Evolutionary conservation across 2,113 vertebrate genomes (phyloP), one percentile per base, ranked within the genome.

Genomic region (Aegotheles bennettii): DNA sequence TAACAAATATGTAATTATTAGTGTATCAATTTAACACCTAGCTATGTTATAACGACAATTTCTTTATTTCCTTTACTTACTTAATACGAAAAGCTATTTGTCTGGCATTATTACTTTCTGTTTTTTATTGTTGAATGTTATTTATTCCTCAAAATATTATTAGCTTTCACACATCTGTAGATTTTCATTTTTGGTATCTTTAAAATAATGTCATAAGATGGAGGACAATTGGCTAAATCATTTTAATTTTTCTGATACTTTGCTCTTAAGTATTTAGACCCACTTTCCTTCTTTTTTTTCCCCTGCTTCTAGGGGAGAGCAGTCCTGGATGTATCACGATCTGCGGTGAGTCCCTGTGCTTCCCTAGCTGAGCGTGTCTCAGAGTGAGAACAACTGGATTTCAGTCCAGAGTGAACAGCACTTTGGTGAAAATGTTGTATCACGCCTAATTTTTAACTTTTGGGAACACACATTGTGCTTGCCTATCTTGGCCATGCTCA

Each of bases 1-100:
- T 65, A 59, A 91, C 51, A 95, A 95, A 94, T 77, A 83, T 21
- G 59, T 86, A 80, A 95, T 95, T 88, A 91, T 93, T 91, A 85
- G 59, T 87, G 36, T 54, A 69, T 51, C 79, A 73, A 95, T 91
- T 82, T 90, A 90, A 88, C 54, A 43, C 59, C 84, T 35, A 38
- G 50, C 61, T 63, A 9, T 36, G 53, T 57, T 26, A 35, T 35
- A 69, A 90, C 20, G 47, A 54, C 48, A 4, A 33, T 40, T 67
- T 54, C 57, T 47, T 90, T 84, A 75, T 77, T 89, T 87, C 54
- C 29, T 79, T 79, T 61, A 42, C 60, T 89, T 80, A 36, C 38
- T 82, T 87, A 61, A n/a, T 29, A 68, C 4, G 45, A 50, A 3
- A 79, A 94, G 43, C 56, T 79, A 65, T 76, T 91, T 89, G 29